Evolutionary conservation across 1,140 invertebrate species (phyloP), one percentile per base, ranked within the genome.

Genomic region (Sminthurinus signatus): DNA sequence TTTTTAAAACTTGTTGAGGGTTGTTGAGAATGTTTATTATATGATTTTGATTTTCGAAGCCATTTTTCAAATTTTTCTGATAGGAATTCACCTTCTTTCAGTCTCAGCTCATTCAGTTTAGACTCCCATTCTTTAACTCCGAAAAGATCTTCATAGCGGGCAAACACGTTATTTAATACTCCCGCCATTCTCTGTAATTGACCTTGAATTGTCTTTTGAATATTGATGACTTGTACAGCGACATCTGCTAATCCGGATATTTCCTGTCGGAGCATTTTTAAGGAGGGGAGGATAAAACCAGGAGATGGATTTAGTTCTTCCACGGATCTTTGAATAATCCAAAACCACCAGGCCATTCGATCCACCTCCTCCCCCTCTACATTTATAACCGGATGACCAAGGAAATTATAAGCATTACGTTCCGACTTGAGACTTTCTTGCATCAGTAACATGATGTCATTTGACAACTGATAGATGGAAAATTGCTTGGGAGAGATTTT

Each of bases 261-360:
- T 12, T 48, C 46, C 21, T 48, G 46, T 15, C 46, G 46, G 21
- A 48, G 46, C 46, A 48, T 48, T 48, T 19, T 8, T 19, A 48
- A 23, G 19, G 46, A 10, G 5, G 46, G 46, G 19, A 48, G 46
- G 10, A 48, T 48, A 48, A 14, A 48, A 10, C 46, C 46, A 15
- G 10, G 46, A 19, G 46, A 19, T 48, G 46, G 46, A 48, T 48
- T 48, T 5, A 48, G 46, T 12, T 48, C 19, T 19, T 48, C 10
- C 5, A 48, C 46, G 21, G 8, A 15, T 8, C 21, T 8, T 8
- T 48, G 15, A 19, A 48, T 23, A 8, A 48, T 23, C 19, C 8
- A 48, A 48, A 48, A 48, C 46, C 46, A 48, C 46, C 46, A 48
- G 46, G 46, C 46, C 46, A 48, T 12, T 8, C 46, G 46, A 23